Evolutionary conservation across 2,797 vertebrate genomes (phyloP).

Genomic region (Acipenser ruthenus): DNA sequence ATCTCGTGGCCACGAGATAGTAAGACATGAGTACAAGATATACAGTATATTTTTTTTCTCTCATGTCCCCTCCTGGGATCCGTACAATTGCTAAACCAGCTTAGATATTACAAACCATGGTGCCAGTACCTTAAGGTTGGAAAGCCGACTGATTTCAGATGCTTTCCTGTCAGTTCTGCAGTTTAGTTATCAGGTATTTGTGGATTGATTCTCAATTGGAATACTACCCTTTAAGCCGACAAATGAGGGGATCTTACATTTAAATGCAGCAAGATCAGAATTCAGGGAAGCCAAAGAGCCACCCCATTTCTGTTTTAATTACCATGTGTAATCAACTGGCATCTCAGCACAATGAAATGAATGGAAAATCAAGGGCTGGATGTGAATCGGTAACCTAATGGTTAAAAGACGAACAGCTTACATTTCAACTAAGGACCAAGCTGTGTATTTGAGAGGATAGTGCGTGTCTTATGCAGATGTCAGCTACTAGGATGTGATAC

Average conservation of each 20-base stretch:
- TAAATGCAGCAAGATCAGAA: not conserved
- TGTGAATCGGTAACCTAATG: no score
- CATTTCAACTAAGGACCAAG: no score
- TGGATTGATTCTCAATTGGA: not conserved
- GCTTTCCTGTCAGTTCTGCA: constrained; percentile 1
- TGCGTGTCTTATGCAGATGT: no score
- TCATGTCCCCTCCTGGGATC: no score
- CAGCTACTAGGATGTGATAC: no score
- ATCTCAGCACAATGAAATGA: no score
- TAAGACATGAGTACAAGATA: no score
- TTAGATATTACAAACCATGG: not conserved
- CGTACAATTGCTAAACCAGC: not conserved
- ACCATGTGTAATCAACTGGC: not conserved
- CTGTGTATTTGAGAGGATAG: no score
- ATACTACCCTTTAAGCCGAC: not conserved
- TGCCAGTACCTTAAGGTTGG: not conserved
- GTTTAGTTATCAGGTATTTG: not conserved
- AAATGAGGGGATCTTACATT: not conserved
- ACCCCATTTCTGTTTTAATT: not conserved
- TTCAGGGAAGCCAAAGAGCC: not conserved
- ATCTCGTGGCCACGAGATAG: no score
- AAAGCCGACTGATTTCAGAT: not conserved
- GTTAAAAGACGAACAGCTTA: no score
- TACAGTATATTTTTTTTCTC: no score
- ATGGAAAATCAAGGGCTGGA: no score